Evolutionary conservation across 1,140 invertebrate genomes (phyloP).

Genomic region (Hyposmocoma kahamanoa): DNA sequence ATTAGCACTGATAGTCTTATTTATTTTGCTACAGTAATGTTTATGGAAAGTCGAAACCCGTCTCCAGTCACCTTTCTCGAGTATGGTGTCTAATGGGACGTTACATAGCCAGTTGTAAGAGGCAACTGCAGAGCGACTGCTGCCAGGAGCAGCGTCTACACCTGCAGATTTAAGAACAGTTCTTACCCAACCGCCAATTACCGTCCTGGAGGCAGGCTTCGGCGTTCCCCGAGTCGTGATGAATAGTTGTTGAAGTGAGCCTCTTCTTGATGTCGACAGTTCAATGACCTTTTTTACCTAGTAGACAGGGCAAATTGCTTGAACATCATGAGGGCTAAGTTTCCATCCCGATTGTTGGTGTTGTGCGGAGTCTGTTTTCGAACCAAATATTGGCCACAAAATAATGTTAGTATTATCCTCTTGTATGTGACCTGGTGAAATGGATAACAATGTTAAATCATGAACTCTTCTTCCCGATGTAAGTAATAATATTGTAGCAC

Average conservation of each 20-base stretch:
- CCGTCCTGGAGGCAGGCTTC: too few species aligned
- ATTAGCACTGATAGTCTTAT: too few species aligned
- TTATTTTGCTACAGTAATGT: too few species aligned
- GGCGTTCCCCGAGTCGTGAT: not conserved
- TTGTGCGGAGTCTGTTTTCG: not conserved
- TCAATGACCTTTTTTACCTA: not conserved
- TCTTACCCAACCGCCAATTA: too few species aligned
- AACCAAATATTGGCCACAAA: slow-evolving; percentile 2
- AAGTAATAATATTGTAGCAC: not conserved
- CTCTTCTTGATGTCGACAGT: not conserved
- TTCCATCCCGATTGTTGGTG: not conserved
- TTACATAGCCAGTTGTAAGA: too few species aligned
- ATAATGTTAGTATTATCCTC: not conserved
- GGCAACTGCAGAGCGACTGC: too few species aligned
- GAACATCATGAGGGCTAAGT: not conserved
- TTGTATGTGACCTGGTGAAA: not conserved
- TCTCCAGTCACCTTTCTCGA: too few species aligned
- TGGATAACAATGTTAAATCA: not conserved
- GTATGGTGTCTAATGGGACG: too few species aligned
- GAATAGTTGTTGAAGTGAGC: not conserved
- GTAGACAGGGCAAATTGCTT: not conserved
- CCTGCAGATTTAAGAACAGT: too few species aligned
- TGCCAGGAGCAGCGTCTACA: too few species aligned
- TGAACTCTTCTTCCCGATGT: not conserved
- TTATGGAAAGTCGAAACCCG: too few species aligned